Evolutionary conservation across 1,140 invertebrate species (phyloP).

Genomic region (Pristionchus pacificus): DNA sequence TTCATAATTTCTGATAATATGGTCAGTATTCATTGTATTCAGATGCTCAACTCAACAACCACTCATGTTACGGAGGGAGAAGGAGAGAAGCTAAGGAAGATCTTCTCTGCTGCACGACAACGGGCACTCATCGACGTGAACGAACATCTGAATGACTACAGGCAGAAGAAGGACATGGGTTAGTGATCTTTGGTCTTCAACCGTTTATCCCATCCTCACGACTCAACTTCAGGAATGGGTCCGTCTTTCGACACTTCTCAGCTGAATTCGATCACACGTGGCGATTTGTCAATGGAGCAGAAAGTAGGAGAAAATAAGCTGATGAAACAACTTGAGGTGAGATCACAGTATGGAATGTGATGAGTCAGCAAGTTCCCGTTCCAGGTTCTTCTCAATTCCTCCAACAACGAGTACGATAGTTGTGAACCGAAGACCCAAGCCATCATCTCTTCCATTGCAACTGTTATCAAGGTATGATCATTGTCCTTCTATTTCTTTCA

Average conservation of each 20-base stretch:
- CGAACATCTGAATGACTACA: conserved; percentile 81
- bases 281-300: conserved; percentile 75
- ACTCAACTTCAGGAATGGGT: conserved; percentile 68
- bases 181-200: not conserved
- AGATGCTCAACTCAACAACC: conserved; percentile 30
- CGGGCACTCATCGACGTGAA: conserved; percentile 80
- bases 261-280: conserved; percentile 71
- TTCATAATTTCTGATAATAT: too few relatives aligned
- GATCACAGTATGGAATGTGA: too few relatives aligned
- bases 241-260: conserved; percentile 79
- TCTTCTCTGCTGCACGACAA: conserved; percentile 78
- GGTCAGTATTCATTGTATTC: too few relatives aligned
- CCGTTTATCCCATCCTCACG: not conserved
- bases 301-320: conserved; percentile 61
- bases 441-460: conserved; percentile 49
- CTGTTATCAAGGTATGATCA: conserved; percentile 50
- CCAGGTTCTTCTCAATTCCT: not conserved
- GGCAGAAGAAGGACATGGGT: conserved; percentile 76
- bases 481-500: conserved; percentile 15
- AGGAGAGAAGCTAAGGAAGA: conserved; percentile 66
- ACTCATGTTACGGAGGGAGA: conserved; percentile 66
- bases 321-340: not conserved
- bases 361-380: not conserved
- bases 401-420: conserved; percentile 43
- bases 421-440: conserved; percentile 45